A percentile compares a stretch with the other conserved stretches of the same genome.
These are phyloP conservation scores for Xestia ashworthii DNA, from an alignment of 2,888 invertebrate genomes.

Conservation along the genomic window DNA sequence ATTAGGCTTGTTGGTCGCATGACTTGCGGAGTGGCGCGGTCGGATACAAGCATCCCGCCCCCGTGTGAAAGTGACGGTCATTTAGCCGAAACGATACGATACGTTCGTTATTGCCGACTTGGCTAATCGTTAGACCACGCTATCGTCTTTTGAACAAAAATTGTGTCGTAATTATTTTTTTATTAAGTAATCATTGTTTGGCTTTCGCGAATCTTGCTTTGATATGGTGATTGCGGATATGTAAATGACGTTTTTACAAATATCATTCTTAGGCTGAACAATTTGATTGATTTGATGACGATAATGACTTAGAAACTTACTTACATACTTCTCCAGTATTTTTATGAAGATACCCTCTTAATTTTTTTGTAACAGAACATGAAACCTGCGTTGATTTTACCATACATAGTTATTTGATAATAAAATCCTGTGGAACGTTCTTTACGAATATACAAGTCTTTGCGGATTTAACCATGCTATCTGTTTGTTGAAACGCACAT, in stretches of 20 bases:
- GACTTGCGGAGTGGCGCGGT: conserved; percentile 29
- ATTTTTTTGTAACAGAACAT: neutral
- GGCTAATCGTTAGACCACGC: conserved; percentile 10
- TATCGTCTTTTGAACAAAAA: conserved; percentile 28
- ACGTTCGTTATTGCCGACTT: conserved; percentile 25
- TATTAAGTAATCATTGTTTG: conserved; percentile 34
- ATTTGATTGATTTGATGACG: neutral
- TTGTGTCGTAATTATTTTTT: conserved; percentile 17
- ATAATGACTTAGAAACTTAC: neutral
- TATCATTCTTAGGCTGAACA: neutral
- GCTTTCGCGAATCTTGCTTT: conserved; percentile 18
- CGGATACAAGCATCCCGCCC: conserved; percentile 56
- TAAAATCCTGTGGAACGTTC: conserved; percentile 20
- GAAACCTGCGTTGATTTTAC: conserved; percentile 13
- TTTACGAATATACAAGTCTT: conserved; percentile 12
- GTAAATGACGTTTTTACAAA: neutral
- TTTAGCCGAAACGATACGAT: conserved; percentile 42
- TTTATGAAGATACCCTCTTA: neutral
- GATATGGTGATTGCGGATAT: conserved; percentile 21
- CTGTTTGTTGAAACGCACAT: conserved; percentile 33
- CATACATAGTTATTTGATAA: conserved; percentile 17
- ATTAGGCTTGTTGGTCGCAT: conserved; percentile 20
- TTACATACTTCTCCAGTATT: neutral
- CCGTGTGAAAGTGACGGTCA: conserved; percentile 46
- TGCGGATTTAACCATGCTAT: conserved; percentile 16